Base-by-base conservation (phyloP, 2,113 vertebrate species). In the Bubo scandiacus region DNA sequence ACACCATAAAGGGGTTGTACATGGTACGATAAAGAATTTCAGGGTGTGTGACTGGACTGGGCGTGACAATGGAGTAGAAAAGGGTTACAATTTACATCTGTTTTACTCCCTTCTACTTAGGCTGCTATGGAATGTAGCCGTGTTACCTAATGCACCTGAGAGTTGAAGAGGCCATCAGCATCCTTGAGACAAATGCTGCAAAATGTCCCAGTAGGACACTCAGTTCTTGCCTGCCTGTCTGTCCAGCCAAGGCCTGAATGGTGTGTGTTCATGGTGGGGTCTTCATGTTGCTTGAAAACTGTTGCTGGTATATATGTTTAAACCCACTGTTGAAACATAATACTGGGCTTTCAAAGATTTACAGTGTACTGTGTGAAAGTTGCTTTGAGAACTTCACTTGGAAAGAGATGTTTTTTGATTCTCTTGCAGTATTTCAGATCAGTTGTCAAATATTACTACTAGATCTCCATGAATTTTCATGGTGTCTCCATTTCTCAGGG, bases 381-480 rank as follows among this genome's bases (percentile, higher is more conserved):
- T 84, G n/a, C 36, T 84, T 68, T 63, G 54, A 87, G 75, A 77
- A 79, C 47, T 52, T 81, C 52, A 14, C 61, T 86, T 45, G 21
- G 54, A 81, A 88, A 86, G 52, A 23, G 32, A 68, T 27, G 38
- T 0, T 54, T 94, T 88, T 52, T 68, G 30, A 42, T 79, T 81
- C 16, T 73, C 42, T 63, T 90, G 72, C 70, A 80, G 62, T 90
- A 85, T 93, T 94, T 95, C 85, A 92, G 51, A 54, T 43, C 1
- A 3, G 10, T 61, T 89, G 66, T 79, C 62, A 94, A 93, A 70
- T 57, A 45, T 49, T 83, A 18, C 52, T 55, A 21, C 71, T 29
- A 63, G 45, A 58, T 42, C 8, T 79, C 32, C 2, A 15, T 52
- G 62, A 93, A 89, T 96, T 92, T 95, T 94, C 79, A 70, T 61